A percentile compares a stretch with the other conserved stretches of the same genome.
These are phyloP conservation scores for Acanthosoma haemorrhoidale DNA, from an alignment of 2,888 invertebrate genomes.

Conservation along the genomic window DNA sequence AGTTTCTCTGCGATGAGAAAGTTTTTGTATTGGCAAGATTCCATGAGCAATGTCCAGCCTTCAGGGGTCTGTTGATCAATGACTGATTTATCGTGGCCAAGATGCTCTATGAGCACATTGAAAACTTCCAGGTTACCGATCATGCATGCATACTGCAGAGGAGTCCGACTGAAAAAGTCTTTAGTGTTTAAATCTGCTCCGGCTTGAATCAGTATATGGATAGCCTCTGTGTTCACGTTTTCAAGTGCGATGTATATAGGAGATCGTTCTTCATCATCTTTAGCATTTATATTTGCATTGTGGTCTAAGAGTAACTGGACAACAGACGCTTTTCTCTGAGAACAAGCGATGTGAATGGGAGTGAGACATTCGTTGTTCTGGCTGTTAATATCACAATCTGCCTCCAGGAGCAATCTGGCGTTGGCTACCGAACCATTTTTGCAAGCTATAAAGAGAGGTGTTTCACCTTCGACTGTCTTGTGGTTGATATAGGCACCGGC, in stretches of 20 bases:
- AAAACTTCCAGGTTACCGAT: slow-evolving; percentile 33
- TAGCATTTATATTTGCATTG: slow-evolving; percentile 32
- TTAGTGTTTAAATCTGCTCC: slow-evolving; percentile 29
- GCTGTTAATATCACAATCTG: slow-evolving; percentile 25
- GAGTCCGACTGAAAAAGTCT: slow-evolving; percentile 33
- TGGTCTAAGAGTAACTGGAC: slow-evolving; percentile 27
- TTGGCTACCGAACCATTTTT: slow-evolving; percentile 6
- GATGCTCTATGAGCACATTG: slow-evolving; percentile 28
- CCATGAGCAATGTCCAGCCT: slow-evolving; percentile 37
- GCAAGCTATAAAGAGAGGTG: slow-evolving; percentile 32
- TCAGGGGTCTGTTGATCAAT: slow-evolving; percentile 33
- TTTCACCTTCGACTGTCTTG: slow-evolving; percentile 34
- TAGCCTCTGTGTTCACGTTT: slow-evolving; percentile 16
- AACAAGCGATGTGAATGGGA: slow-evolving; percentile 35
- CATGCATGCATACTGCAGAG: slow-evolving; percentile 35
- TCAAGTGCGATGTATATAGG: slow-evolving; percentile 35
- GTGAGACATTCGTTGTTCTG: slow-evolving; percentile 32
- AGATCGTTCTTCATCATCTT: slow-evolving; percentile 30
- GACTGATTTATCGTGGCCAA: slow-evolving; percentile 14
- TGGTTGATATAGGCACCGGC: slow-evolving; percentile 35
- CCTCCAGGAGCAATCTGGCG: slow-evolving; percentile 19
- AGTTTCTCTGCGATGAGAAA: slow-evolving; percentile 31
- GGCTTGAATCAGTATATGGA: slow-evolving; percentile 27
- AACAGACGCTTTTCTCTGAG: slow-evolving; percentile 23
- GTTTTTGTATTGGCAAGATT: slow-evolving; percentile 34